Conservation (phyloP, 35 echinoderm and acorn worm species). For the Eucidaris tribuloides region DNA sequence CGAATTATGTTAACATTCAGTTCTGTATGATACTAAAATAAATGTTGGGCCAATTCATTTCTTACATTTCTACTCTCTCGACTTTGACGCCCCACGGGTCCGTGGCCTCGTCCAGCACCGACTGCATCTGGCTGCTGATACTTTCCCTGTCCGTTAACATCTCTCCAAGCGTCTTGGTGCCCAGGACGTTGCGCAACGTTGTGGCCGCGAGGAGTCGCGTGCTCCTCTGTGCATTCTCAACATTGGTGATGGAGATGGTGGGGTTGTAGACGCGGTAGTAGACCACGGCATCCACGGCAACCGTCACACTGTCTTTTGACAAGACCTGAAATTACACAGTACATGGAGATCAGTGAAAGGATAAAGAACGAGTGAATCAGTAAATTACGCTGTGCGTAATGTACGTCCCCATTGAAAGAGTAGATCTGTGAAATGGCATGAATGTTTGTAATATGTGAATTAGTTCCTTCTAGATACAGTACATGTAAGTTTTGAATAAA, state of each 20-base stretch:
- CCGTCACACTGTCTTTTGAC: slow-evolving; percentile 97
- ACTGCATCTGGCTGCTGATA: slow-evolving; percentile 88
- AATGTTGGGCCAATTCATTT: too few species aligned
- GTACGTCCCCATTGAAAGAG: too few species aligned
- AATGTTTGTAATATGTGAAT: too few species aligned
- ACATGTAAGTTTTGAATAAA: too few species aligned
- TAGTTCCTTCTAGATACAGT: too few species aligned
- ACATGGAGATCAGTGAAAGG: too few species aligned
- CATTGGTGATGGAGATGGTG: slow-evolving; percentile 91
- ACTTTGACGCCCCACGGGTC: slow-evolving; percentile 98
- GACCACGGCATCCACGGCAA: slow-evolving; percentile 94
- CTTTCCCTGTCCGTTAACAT: slow-evolving; percentile 81
- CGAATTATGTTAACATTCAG: too few species aligned
- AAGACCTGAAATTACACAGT: slow-evolving; percentile 76
- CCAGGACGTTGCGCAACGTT: slow-evolving; percentile 86
- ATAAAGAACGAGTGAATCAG: too few species aligned
- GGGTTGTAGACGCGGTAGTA: slow-evolving; percentile 92
- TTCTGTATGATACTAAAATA: too few species aligned
- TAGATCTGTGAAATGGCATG: too few species aligned
- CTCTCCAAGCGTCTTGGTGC: slow-evolving; percentile 88
- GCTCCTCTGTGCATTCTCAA: slow-evolving; percentile 81
- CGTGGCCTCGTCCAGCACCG: slow-evolving; percentile 86
- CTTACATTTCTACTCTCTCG: slow-evolving; percentile 97
- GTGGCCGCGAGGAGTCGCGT: slow-evolving; percentile 88
- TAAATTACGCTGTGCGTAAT: too few species aligned